Base-by-base conservation (phyloP, 2,888 invertebrate species). In the Eutolmus rufibarbis region DNA sequence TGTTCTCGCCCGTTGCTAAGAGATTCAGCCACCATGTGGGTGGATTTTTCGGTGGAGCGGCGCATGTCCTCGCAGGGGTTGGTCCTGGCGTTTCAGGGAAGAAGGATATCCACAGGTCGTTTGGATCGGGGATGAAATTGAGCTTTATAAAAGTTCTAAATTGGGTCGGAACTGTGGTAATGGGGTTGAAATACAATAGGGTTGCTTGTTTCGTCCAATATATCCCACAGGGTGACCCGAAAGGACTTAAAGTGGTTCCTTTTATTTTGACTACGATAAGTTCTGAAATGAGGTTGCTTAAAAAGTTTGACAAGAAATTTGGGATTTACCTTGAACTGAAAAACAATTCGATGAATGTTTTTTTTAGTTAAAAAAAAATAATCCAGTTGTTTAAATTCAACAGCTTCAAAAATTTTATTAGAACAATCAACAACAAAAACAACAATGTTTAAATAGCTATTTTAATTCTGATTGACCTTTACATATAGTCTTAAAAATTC, bases 21-120 rank as follows among this genome's bases (percentile, higher is more conserved):
- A 57, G 74, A 84, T 66, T 66, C 8, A 7, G 57, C 4, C 5
- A 84, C 23, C 84, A 84, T 84, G 84, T 84, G 84, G 84, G 84
- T 84, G 84, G 66, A 46, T 74, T 66, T 66, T 56, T 19, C 43
- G 28, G 7, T 2, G 23, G 66, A 66, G 23, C 66, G 2, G 66
- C 66, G 66, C 66, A 66, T 66, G 66, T 66, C 23, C 66, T 66
- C 2, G 23, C 12, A 66, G 28, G 66, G 23, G 23, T 66, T 66
- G 19, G 66, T 66, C 28, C 28, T 66, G 28, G 28, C 28, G 23
- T 28, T 66, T 28, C 9, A 51, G 51, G 4, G 2, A 66, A 66
- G 0, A 66, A n/a, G 7, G 66, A 66, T 66, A 66, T 66, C 66
- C 66, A 66, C 66, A 66, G 66, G 66, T 66, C 66, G 66, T 66